phyloP scores from a whole-genome alignment of 1,140 invertebrate species.

The Brachionus paranguensis region DNA sequence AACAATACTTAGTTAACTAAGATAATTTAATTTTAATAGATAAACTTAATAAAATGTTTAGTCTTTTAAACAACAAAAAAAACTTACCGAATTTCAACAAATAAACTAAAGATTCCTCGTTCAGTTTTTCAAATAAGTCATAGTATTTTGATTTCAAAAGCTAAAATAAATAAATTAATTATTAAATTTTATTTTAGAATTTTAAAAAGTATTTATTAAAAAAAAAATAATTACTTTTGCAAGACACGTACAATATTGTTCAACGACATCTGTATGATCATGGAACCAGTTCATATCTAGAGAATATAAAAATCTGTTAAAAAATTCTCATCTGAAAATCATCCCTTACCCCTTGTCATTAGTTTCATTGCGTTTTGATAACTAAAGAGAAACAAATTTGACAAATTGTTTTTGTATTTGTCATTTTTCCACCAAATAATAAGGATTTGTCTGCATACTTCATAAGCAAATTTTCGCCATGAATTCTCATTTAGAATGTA shows the following conservation, averaged over 20 bases:
- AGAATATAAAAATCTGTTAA: background rate
- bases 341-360: background rate
- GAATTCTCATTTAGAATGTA: slow-evolving; percentile 38
- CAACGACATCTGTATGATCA: slow-evolving; percentile 37
- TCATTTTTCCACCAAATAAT: slow-evolving; percentile 40
- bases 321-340: background rate
- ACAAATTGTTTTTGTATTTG: background rate
- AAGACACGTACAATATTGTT: slow-evolving; percentile 33
- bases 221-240: slow-evolving; percentile 1
- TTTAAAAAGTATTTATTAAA: too few relatives aligned
- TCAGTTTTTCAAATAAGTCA: slow-evolving; percentile 31
- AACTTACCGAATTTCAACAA: slow-evolving; percentile 28
- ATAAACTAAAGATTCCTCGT: slow-evolving; percentile 7
- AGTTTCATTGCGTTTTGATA: slow-evolving; percentile 32
- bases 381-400: background rate
- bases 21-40: too few relatives aligned
- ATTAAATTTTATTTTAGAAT: background rate
- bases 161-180: background rate
- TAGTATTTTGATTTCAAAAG: slow-evolving; percentile 39
- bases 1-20: too few relatives aligned
- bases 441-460: slow-evolving; percentile 36
- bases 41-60: too few relatives aligned
- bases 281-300: slow-evolving; percentile 39
- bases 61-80: background rate
- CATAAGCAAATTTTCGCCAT: slow-evolving; percentile 5